Evolutionary conservation across 2,797 vertebrate genomes (phyloP), one percentile per base, ranked within the genome.

Genomic region (Propithecus perrieri): DNA sequence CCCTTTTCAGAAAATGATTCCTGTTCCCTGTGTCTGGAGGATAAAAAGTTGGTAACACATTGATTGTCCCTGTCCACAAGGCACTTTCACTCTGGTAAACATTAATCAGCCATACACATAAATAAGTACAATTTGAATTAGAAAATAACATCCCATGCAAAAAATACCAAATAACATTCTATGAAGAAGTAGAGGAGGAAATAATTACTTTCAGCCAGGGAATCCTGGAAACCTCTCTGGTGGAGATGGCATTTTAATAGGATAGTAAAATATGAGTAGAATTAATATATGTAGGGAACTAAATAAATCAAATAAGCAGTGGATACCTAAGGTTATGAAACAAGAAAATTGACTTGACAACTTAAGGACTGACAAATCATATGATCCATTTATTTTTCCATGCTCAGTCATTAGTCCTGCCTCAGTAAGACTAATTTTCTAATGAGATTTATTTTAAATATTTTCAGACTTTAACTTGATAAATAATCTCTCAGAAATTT

Each of bases 371-470:
- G 41, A 30, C 92, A 95, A 95, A 75, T 46, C 28, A 41, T n/a
- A 10, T 10, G 7, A 85, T 81, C 26, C 76, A 13, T 50, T 92
- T 71, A 71, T 57, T 93, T 94, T 92, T 83, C 7, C 30, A 41
- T 71, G 33, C 13, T 59, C 15, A 46, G n/a, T 86, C 69, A 91
- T 95, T 96, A 94, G 33, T 15, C 30, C 67, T 85, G 15, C 30
- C 35, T 5, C 17, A 80, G 35, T 71, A 93, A 88, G 22, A 92
- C 65, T 95, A 14, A 28, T 59, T 93, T 84, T 78, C 46, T 87
- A 95, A 38, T 89, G 53, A 95, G 11, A 94, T 86, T 96, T 75
- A 80, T 63, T 89, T 69, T 67, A 46, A 57, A 87, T 93, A 72
- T 72, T 81, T 92, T 91, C 85, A 96, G 7, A 84, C 26, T 76